A percentile compares a stretch with the other conserved stretches of the same genome.
Evolutionary conservation across 2,113 vertebrate genomes (phyloP).

Genomic region (Pelmatolapia mariae): DNA sequence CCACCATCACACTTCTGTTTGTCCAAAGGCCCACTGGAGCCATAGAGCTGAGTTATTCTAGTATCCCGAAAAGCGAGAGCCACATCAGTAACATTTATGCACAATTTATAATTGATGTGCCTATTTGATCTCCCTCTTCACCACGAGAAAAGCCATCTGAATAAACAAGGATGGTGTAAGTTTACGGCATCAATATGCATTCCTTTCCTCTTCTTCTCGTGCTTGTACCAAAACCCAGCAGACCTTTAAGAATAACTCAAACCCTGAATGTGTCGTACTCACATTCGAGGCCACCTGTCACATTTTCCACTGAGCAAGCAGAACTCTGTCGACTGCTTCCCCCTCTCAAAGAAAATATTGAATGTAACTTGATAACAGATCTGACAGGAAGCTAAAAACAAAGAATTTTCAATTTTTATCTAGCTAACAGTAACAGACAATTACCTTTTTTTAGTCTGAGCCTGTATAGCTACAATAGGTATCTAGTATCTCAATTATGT

Average conservation of each 20-base stretch:
- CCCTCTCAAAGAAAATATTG: background rate
- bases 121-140: constrained; percentile 63
- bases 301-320: constrained; percentile 44
- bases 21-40: constrained; percentile 59
- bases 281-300: constrained; percentile 17
- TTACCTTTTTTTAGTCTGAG: background rate
- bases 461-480: background rate
- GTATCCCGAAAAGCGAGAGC: constrained; percentile 38
- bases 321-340: background rate
- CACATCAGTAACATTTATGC: constrained; percentile 71
- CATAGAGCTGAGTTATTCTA: constrained; percentile 67
- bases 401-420: background rate
- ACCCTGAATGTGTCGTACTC: constrained; percentile 34
- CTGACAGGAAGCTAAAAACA: background rate
- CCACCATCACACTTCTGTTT: constrained; percentile 61
- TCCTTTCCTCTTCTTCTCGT: constrained; percentile 35
- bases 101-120: constrained; percentile 66
- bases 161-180: constrained; percentile 65
- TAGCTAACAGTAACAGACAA: background rate
- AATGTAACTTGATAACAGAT: background rate
- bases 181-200: constrained; percentile 66
- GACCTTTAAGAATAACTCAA: constrained; percentile 62
- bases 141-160: constrained; percentile 71
- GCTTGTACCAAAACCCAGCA: constrained; percentile 34
- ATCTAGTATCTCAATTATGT: background rate